Base-by-base conservation (phyloP, 2,113 vertebrate genomes). In the Trichomycterus rosablanca region DNA sequence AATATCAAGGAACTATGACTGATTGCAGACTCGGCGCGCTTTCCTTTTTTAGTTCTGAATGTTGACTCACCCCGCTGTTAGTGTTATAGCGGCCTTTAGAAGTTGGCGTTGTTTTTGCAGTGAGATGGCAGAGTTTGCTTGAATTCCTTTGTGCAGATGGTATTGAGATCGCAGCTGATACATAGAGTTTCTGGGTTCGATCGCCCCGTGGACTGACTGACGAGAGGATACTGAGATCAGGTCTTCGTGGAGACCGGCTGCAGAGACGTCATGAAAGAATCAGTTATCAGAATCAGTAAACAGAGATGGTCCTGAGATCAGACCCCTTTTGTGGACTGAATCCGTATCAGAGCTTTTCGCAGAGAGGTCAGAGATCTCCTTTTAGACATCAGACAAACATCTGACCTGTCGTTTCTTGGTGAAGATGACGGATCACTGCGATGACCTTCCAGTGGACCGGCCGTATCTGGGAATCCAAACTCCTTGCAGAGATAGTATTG, bases 1-100 rank as follows among this genome's bases (percentile, higher is more conserved):
- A 52, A 18, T 30, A 32, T 46, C 32, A 24, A 26, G 49, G 19
- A 67, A 48, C 54, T 44, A 67, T 57, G 43, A 56, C 60, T 50
- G 52, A 48, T 50, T 15, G 8, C 39, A 23, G 18, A 37, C 22
- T 18, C 18, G 30, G 23, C 45, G 18, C 19, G 2, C 28, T 44
- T 59, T 39, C 18, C 18, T 62, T 49, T 42, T 49, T 35, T 26
- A 24, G 8, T 11, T 9, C 15, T 30, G 30, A 49, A 26, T 34
- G 4, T 59, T 19, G 2, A 6, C 15, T 19, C 12, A 20, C 9
- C 50, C 6, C 50, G 1, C 8, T 11, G 34, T n/a, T 40, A 4
- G 12, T n/a, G 15, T 40, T 40, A 5, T 40, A 12, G 34, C 14
- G n/a, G 37, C 37, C 14, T 40, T 40, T 14, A n/a, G 37, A 40